A percentile compares a stretch with the other conserved stretches of the same genome.
Evolutionary conservation across 1,140 invertebrate species (phyloP).

Genomic region (Macrobrachium rosenbergii): DNA sequence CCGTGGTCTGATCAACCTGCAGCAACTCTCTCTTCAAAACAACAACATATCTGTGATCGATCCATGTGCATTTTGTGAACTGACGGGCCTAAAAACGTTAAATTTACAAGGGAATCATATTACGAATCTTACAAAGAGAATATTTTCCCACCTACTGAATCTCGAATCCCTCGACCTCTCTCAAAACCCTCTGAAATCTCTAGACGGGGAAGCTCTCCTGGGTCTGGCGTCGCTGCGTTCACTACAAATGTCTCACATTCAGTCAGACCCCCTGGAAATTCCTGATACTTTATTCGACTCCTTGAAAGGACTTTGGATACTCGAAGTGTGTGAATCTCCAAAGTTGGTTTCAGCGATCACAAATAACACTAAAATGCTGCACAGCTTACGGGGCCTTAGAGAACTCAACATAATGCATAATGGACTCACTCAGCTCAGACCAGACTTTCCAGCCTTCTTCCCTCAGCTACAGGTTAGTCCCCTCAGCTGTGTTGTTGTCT

Average conservation of each 20-base stretch:
- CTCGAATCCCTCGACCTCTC: slow-evolving; percentile 80
- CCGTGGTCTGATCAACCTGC: slow-evolving; percentile 78
- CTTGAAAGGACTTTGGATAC: slow-evolving; percentile 78
- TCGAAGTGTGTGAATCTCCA: slow-evolving; percentile 83
- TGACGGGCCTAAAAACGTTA: slow-evolving; percentile 75
- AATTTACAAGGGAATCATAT: slow-evolving; percentile 72
- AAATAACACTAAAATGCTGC: slow-evolving; percentile 70
- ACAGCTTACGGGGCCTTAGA: slow-evolving; percentile 74
- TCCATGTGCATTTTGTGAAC: slow-evolving; percentile 78
- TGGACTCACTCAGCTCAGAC: slow-evolving; percentile 76
- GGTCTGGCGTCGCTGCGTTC: slow-evolving; percentile 77
- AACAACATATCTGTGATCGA: slow-evolving; percentile 79
- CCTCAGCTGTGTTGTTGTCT: neutral
- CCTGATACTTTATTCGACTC: slow-evolving; percentile 72
- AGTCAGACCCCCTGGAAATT: slow-evolving; percentile 74
- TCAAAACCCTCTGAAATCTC: slow-evolving; percentile 79
- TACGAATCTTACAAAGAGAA: slow-evolving; percentile 68
- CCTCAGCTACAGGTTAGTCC: slow-evolving; percentile 73
- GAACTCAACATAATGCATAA: slow-evolving; percentile 80
- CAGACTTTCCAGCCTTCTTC: slow-evolving; percentile 79
- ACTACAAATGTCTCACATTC: slow-evolving; percentile 79
- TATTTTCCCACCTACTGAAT: slow-evolving; percentile 69
- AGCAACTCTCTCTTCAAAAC: slow-evolving; percentile 79
- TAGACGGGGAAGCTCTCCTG: slow-evolving; percentile 77
- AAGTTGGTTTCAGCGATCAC: slow-evolving; percentile 32